These are phyloP conservation scores for Melanerpes formicivorus DNA, from an alignment of 2,113 vertebrate species.

Conservation along the genomic window DNA sequence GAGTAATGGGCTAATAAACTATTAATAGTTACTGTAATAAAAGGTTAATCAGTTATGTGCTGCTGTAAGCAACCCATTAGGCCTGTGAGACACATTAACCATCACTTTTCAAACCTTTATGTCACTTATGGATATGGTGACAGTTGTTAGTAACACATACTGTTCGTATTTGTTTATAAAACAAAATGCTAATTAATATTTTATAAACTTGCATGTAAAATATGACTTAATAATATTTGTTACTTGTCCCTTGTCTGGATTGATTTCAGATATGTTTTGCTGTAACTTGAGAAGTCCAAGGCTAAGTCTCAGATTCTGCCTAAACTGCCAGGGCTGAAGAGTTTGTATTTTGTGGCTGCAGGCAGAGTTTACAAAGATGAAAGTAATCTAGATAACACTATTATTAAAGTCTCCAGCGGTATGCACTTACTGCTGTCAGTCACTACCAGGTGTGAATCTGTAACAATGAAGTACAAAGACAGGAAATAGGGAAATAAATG, in stretches of 20 bases:
- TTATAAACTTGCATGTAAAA: neutral
- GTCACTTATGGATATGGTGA: neutral
- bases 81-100: neutral
- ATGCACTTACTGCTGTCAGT: rapidly evolving
- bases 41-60: neutral
- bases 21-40: neutral
- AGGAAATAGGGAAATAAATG: neutral
- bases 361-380: neutral
- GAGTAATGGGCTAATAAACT: neutral
- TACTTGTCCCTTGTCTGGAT: neutral
- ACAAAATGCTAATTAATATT: neutral
- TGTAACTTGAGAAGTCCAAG: neutral
- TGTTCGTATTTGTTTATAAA: neutral
- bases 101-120: neutral
- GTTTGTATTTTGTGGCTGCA: neutral
- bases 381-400: neutral
- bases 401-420: neutral
- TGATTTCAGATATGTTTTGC: neutral
- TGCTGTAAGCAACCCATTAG: neutral
- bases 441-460: neutral
- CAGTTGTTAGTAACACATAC: neutral
- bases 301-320: neutral
- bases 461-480: neutral
- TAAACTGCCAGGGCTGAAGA: neutral
- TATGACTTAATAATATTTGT: neutral